These are phyloP conservation scores for Drosophila neoperkinsi DNA, from an alignment of 2,888 invertebrate genomes.

Conservation along the genomic window DNA sequence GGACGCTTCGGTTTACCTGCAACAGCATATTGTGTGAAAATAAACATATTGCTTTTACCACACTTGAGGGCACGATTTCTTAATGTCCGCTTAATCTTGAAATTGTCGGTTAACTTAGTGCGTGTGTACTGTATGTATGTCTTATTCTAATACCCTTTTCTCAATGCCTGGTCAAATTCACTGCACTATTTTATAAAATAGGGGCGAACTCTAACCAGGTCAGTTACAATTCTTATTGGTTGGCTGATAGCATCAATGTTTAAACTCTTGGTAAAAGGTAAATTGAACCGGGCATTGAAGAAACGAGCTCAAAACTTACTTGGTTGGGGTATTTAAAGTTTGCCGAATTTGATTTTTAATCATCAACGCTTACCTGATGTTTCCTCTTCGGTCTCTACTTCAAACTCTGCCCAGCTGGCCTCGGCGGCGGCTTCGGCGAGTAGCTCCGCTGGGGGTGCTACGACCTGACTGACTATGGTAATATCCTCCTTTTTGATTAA, in stretches of 20 bases:
- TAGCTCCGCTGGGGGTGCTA: conserved; percentile 85
- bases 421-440: conserved; percentile 85
- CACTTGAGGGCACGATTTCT: neutral
- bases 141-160: neutral
- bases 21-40: conserved; percentile 1
- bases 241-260: neutral
- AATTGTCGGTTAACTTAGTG: neutral
- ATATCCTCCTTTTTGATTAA: conserved; percentile 87
- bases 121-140: neutral
- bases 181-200: neutral
- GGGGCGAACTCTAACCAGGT: neutral
- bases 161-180: neutral
- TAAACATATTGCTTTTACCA: neutral
- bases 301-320: neutral
- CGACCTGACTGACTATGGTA: conserved; percentile 82
- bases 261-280: neutral
- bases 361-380: conserved; percentile 32
- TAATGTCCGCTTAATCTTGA: neutral
- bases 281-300: neutral
- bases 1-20: conserved; percentile 84
- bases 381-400: conserved; percentile 70
- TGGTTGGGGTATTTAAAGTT: neutral
- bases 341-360: neutral
- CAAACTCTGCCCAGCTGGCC: conserved; percentile 89
- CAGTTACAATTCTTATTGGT: neutral